These are phyloP conservation scores for Volucella bombylans DNA, from an alignment of 2,888 invertebrate genomes.

Conservation along the genomic window DNA sequence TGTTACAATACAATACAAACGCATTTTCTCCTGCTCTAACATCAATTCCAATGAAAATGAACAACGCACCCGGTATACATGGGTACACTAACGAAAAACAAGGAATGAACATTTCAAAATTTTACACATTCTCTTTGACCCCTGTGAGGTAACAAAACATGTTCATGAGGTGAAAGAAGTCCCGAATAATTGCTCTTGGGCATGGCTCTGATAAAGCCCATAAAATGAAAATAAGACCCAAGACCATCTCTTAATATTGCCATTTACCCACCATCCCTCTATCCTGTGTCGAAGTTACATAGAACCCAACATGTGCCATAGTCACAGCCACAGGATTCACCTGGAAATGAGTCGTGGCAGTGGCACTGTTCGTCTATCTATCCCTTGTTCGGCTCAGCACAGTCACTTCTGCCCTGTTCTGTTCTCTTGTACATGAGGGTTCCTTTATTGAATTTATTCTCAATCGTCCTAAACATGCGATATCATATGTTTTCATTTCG, in stretches of 20 bases:
- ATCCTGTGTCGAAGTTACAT: slow-evolving; percentile 45
- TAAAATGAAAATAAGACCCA: slow-evolving; percentile 33
- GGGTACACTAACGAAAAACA: no score
- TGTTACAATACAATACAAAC: slow-evolving; percentile 1
- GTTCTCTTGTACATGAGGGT: not conserved
- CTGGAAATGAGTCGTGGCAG: slow-evolving; percentile 47
- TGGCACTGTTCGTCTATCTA: not conserved
- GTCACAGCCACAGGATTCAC: slow-evolving; percentile 44
- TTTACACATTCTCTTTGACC: slow-evolving; percentile 1
- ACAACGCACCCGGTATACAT: slow-evolving; percentile 7
- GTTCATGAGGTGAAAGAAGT: not conserved
- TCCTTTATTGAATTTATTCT: slow-evolving; percentile 68
- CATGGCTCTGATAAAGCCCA: slow-evolving; percentile 61
- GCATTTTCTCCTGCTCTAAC: not conserved
- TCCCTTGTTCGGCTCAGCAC: not conserved
- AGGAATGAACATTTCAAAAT: slow-evolving; percentile 6
- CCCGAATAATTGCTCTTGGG: slow-evolving; percentile 57
- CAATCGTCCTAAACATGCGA: slow-evolving; percentile 70
- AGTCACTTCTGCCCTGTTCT: not conserved
- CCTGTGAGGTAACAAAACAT: not conserved
- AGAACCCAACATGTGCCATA: slow-evolving; percentile 48
- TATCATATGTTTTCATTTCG: slow-evolving; percentile 71
- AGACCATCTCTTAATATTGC: slow-evolving; percentile 10
- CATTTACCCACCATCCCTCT: slow-evolving; percentile 1
- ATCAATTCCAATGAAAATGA: slow-evolving; percentile 41